A percentile compares a stretch with the other conserved stretches of the same genome.
phyloP scores from a whole-genome alignment of 2,113 vertebrate species.

The Peromyscus leucopus region DNA sequence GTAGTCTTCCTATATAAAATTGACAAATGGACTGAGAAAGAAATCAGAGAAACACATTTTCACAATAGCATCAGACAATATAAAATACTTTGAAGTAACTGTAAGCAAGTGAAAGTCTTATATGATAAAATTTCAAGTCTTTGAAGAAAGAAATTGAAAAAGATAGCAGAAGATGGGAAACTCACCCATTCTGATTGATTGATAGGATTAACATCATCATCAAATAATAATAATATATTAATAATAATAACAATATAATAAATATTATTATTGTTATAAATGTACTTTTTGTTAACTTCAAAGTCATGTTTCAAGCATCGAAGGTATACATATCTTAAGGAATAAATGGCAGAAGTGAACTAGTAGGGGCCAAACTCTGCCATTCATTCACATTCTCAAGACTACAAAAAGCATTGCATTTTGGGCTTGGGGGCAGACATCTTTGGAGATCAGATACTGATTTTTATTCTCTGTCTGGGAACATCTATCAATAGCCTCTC shows the following conservation, averaged over 20 bases:
- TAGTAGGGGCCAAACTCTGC: rapidly evolving
- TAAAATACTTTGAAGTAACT: not conserved
- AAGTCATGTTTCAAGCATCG: conserved; percentile 31
- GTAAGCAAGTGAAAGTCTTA: not conserved
- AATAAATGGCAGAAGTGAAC: conserved; percentile 17
- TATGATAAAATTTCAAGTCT: not conserved
- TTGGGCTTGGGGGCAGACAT: rapidly evolving
- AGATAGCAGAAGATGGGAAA: not conserved
- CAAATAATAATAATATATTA: not conserved
- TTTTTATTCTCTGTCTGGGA: not conserved
- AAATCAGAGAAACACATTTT: not conserved
- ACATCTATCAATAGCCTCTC: not conserved
- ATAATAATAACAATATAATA: not conserved
- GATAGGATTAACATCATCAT: not conserved
- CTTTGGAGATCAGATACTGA: rapidly evolving
- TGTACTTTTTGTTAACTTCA: conserved; percentile 75
- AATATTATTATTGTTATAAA: no score
- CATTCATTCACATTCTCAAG: not conserved
- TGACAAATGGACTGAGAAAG: not conserved
- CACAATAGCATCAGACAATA: not conserved
- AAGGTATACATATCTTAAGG: not conserved
- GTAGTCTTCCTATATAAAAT: not conserved
- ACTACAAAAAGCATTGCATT: rapidly evolving
- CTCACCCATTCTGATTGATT: not conserved
- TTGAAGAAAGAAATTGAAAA: not conserved